Base-by-base conservation (phyloP, 2,113 vertebrate species). In the Labeo catla region DNA sequence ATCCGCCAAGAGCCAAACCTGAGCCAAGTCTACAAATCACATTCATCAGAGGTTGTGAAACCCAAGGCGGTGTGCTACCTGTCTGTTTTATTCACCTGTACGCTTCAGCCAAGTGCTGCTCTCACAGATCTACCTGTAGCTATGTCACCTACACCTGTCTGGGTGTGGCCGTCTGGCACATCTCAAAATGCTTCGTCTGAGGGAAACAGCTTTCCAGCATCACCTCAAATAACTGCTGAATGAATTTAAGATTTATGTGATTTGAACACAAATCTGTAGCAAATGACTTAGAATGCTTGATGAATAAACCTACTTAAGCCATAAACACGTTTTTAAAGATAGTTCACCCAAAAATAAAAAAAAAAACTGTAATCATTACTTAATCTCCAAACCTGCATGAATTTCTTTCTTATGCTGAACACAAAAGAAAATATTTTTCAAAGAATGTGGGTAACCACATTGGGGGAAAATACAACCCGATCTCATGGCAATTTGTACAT, bases 141-240 rank as follows among this genome's bases (percentile, higher is more conserved):
- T 86, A 8, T 65, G 6, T 54, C 61, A 49, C 9, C 13, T 77
- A 49, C 77, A 85, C 78, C 87, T 86, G 79, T 36, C 83, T 70
- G 78, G 84, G 65, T 70, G 87, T 8, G 72, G 50, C 39, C 6
- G 4, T 82, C 72, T 47, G 57, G 80, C 87, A 85, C 16, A 63
- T 81, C 16, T 68, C 9, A 21, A 65, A 7, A 72, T 16, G 57
- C 54, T 47, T 65, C 39, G 19, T 81, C 34, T 79, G 54, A 0
- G 19, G 16, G 28, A 83, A 19, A 28, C 45, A 6, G 54, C 65
- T 83, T 83, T 78, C 66, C 34, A 47, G 34, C 6, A 83, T 86
- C 65, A 73, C 65, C 84, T 83, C 52, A 73, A 66, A 86, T 86
- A 79, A 83, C 28, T 21, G 28, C 63, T 70, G 49, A 61, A 84